Evolutionary conservation across 2,888 invertebrate genomes (phyloP).

Genomic region (Dendrolimus houi): DNA sequence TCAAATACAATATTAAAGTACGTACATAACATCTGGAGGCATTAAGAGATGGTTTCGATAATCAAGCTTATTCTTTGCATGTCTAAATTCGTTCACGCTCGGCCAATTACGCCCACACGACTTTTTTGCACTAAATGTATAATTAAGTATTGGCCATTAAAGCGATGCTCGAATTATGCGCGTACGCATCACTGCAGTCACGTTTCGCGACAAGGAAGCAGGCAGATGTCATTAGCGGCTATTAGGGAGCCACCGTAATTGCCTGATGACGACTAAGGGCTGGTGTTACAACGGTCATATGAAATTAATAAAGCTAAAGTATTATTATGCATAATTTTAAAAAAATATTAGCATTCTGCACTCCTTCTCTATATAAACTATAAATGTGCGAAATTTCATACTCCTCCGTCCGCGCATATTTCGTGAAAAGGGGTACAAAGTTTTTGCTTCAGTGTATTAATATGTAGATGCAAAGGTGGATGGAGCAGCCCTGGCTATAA

Average conservation of each 20-base stretch:
- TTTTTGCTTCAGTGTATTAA: no score
- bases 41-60: background rate
- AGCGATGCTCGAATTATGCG: background rate
- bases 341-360: no score
- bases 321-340: no score
- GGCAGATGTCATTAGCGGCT: slow-evolving; percentile 42
- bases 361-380: no score
- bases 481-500: background rate
- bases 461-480: no score
- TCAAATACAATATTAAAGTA: no score
- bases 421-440: no score
- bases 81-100: background rate
- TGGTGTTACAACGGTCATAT: background rate
- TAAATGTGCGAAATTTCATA: no score
- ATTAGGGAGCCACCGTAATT: slow-evolving; percentile 44
- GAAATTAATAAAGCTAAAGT: no score
- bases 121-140: background rate
- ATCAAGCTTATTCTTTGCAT: background rate
- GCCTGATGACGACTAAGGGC: slow-evolving; percentile 14
- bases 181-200: slow-evolving; percentile 21
- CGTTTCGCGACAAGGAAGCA: slow-evolving; percentile 40
- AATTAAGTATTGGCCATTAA: background rate
- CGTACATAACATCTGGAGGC: background rate
- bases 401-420: no score
- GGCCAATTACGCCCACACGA: background rate